These are phyloP conservation scores for Sparidentex hasta DNA, from an alignment of 2,797 vertebrate species.

Conservation along the genomic window DNA sequence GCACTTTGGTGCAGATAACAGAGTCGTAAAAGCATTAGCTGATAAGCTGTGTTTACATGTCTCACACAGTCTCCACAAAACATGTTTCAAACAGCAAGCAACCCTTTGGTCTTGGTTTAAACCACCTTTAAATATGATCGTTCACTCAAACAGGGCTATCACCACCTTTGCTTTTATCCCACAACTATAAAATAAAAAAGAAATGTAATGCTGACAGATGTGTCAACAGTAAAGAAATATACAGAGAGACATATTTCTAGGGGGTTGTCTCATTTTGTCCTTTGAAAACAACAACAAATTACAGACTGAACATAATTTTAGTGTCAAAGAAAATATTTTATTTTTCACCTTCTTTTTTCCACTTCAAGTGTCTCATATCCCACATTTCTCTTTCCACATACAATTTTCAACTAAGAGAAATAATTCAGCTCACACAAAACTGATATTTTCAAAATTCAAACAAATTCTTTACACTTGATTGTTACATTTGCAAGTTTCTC, in stretches of 20 bases:
- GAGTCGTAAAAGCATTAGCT: constrained; percentile 30
- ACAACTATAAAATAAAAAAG: neutral
- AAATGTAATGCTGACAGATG: neutral
- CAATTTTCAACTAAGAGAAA: constrained; percentile 4
- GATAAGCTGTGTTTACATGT: constrained; percentile 16
- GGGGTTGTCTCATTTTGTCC: neutral
- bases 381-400: neutral
- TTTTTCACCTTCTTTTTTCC: neutral
- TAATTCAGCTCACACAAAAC: constrained; percentile 6
- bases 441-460: neutral
- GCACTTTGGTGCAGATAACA: constrained; percentile 33
- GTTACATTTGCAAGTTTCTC: constrained; percentile 16
- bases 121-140: neutral
- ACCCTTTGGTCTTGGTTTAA: neutral
- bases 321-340: constrained; percentile 17
- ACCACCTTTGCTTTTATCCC: neutral
- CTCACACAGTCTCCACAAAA: neutral
- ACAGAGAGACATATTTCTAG: neutral
- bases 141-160: neutral
- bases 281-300: constrained; percentile 4
- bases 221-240: neutral
- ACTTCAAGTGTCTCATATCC: neutral
- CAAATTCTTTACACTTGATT: neutral
- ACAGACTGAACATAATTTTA: constrained; percentile 17
- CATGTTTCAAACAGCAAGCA: neutral